Percentiles rank a stretch among this genome's conserved stretches.
phyloP scores from a whole-genome alignment of 2,113 vertebrate species.

The Centropus unirufus region DNA sequence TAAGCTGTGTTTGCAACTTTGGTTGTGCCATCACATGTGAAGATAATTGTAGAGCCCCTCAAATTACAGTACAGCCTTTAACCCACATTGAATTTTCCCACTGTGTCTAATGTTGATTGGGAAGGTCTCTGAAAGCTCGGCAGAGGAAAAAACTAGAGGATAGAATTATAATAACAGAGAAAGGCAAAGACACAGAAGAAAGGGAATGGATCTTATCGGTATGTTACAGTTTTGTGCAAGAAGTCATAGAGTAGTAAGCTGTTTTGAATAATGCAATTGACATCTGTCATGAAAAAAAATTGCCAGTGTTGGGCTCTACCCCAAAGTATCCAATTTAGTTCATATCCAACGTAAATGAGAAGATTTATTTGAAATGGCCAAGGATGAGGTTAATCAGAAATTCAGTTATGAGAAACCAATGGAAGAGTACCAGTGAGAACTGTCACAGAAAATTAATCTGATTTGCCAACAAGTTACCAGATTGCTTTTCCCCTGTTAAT shows the following conservation, averaged over 20 bases:
- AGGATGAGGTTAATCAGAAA: not conserved
- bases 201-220: not conserved
- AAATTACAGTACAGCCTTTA: slow-evolving; percentile 18
- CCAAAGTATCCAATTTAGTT: not conserved
- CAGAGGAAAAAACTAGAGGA: slow-evolving; percentile 20
- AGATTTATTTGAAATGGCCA: not conserved
- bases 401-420: not conserved
- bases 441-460: not conserved
- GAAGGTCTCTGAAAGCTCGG: slow-evolving; percentile 64
- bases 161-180: slow-evolving; percentile 33
- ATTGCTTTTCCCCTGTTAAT: not conserved
- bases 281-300: not conserved
- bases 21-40: slow-evolving; percentile 33
- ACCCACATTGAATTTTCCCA: not conserved
- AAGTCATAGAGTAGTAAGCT: not conserved
- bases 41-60: slow-evolving; percentile 47
- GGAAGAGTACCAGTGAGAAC: not conserved
- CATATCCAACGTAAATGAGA: not conserved
- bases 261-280: slow-evolving; percentile 16
- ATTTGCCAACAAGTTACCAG: not conserved
- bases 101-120: slow-evolving; percentile 38
- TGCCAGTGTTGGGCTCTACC: not conserved
- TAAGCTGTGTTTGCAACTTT: slow-evolving; percentile 32
- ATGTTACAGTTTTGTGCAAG: not conserved
- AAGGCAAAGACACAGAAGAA: slow-evolving; percentile 38